A percentile compares a stretch with the other conserved stretches of the same genome.
Conservation (phyloP, 2,113 vertebrate genomes). For the Empidonax traillii region DNA sequence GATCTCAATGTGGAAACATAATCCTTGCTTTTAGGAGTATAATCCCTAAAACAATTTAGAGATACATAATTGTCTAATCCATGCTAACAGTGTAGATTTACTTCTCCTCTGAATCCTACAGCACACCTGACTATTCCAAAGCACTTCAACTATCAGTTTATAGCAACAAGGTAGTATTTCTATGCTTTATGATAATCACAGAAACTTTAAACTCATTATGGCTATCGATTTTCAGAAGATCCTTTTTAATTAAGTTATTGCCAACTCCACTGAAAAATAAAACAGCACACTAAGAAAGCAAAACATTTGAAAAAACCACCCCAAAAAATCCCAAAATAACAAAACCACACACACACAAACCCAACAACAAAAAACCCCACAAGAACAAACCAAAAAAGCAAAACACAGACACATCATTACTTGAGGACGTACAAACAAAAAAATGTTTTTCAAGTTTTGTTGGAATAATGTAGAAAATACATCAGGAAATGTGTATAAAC, state of each 20-base stretch:
- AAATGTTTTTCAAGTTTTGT: background rate
- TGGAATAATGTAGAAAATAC: background rate
- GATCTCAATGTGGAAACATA: background rate
- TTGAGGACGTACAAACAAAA: background rate
- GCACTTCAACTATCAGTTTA: constrained; percentile 2
- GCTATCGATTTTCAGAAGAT: background rate
- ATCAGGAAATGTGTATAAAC: background rate
- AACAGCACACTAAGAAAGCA: background rate
- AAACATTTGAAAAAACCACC: background rate
- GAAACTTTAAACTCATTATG: background rate
- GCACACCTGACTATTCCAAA: background rate
- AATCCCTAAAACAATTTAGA: background rate
- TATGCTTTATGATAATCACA: background rate
- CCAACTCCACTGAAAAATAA: background rate
- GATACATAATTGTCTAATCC: background rate
- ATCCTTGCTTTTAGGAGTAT: background rate
- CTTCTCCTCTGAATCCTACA: background rate
- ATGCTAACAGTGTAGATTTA: background rate
- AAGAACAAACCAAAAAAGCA: background rate
- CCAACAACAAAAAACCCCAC: background rate
- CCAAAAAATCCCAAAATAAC: background rate
- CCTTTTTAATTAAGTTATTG: background rate
- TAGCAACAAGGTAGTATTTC: background rate
- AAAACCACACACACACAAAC: background rate
- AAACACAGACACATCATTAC: background rate